Conservation (phyloP, 2,888 invertebrate species). For the Drosophila atripex region DNA sequence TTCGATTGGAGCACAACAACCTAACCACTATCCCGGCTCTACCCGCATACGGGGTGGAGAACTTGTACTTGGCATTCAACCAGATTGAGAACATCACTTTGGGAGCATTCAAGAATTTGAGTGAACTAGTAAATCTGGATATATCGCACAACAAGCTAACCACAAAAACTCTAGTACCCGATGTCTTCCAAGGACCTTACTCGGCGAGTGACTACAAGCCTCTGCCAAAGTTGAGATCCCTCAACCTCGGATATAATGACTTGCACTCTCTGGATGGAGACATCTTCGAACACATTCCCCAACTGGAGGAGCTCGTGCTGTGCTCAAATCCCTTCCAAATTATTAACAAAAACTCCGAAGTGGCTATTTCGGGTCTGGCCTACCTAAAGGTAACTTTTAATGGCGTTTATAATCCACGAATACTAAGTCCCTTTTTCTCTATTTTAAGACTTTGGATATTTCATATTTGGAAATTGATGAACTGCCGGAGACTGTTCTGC, state of each 20-base stretch:
- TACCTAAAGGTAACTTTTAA: slow-evolving; percentile 86
- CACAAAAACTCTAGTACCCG: slow-evolving; percentile 86
- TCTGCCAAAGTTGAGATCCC: slow-evolving; percentile 66
- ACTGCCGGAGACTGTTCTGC: slow-evolving; percentile 88
- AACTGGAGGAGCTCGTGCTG: slow-evolving; percentile 88
- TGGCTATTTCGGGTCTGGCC: slow-evolving; percentile 88
- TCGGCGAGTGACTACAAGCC: slow-evolving; percentile 69
- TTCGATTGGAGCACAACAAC: slow-evolving; percentile 79
- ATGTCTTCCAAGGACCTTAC: slow-evolving; percentile 87
- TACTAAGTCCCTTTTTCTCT: neutral
- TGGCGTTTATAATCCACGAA: neutral
- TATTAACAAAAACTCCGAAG: slow-evolving; percentile 87
- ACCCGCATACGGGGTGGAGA: slow-evolving; percentile 84
- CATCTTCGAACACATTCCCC: slow-evolving; percentile 90
- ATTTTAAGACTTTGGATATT: slow-evolving; percentile 87
- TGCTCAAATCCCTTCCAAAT: slow-evolving; percentile 90
- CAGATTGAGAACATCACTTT: slow-evolving; percentile 87
- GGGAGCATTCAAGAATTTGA: slow-evolving; percentile 87
- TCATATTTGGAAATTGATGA: slow-evolving; percentile 87
- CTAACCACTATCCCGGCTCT: slow-evolving; percentile 82
- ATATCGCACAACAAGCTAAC: slow-evolving; percentile 89
- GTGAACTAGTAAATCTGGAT: slow-evolving; percentile 87
- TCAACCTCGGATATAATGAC: slow-evolving; percentile 88
- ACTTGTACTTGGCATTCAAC: slow-evolving; percentile 87
- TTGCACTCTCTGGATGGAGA: slow-evolving; percentile 89